These are phyloP conservation scores for Candoia aspera DNA, from an alignment of 2,113 vertebrate species.

Conservation along the genomic window DNA sequence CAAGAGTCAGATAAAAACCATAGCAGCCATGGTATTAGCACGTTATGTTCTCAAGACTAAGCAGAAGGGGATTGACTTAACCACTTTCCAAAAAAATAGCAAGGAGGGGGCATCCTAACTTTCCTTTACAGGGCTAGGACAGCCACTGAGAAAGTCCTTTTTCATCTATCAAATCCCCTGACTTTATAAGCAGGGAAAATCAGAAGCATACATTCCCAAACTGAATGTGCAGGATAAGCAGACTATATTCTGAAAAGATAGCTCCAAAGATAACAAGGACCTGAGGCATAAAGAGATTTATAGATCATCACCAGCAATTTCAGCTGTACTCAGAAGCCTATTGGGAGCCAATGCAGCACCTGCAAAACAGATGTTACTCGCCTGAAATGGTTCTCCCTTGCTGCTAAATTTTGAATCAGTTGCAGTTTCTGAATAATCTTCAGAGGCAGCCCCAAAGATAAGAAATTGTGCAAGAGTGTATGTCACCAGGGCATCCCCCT, in stretches of 20 bases:
- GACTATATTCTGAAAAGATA: background rate
- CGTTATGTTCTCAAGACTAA: background rate
- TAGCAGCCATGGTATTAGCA: background rate
- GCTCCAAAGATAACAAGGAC: background rate
- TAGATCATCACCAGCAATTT: background rate
- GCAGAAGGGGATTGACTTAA: background rate
- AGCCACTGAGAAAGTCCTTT: background rate
- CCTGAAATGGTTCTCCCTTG: background rate
- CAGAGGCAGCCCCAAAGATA: background rate
- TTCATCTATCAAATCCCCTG: background rate
- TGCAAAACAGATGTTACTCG: background rate
- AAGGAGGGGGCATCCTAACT: background rate
- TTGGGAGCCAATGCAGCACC: background rate
- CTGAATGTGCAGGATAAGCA: background rate
- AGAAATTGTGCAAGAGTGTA: background rate
- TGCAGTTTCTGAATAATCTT: background rate
- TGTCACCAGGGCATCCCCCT: background rate
- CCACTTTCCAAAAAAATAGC: background rate
- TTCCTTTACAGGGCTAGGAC: background rate
- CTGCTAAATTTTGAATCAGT: background rate
- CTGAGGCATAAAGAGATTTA: background rate
- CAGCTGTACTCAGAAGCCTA: background rate
- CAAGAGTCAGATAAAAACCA: background rate
- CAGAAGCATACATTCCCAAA: background rate
- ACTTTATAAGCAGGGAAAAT: background rate